Evolutionary conservation across 1,140 invertebrate species (phyloP), one percentile per base, ranked within the genome.

Genomic region (Ruditapes philippinarum): DNA sequence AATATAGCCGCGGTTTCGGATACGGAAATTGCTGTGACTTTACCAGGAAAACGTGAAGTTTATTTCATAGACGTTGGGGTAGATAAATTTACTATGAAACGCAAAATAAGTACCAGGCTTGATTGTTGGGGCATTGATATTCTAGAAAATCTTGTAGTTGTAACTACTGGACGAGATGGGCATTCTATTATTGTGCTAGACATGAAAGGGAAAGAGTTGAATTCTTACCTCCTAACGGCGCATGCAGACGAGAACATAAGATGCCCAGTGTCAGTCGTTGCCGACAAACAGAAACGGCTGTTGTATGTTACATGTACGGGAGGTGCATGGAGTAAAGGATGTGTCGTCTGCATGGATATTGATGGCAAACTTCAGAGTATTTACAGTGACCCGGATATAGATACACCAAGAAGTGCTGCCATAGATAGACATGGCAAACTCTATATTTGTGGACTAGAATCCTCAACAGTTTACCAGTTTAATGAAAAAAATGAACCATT

Each of bases 301-400:
- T 49, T 86, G 36, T 86, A 86, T 62, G 57, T 86, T n/a, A 86
- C 84, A 19, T 86, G 84, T 65, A 86, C 84, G 7, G 84, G 84
- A 19, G 84, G 84, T 17, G 84, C 84, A 11, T 86, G 84, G 84
- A 86, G 84, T 57, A 86, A 86, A 60, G 84, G 84, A 14, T 86
- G 84, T 78, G 84, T 86, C 49, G 42, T 74, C 17, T 78, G 84
- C 25, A 76, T 78, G 7, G 68, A 86, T 36, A 14, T 78, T 5
- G 25, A 45, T 17, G 84, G 70, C 0, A 60, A 76, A 25, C 51
- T 86, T 5, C 33, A 76, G 17, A 74, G 40, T 38, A 33, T 86
- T 36, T 86, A 78, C 73, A 73, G 36, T 45, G 84, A 86, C 40
- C 84, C 84, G 1, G 84, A 86, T 62, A 60, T 86, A 60, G 84